These are phyloP conservation scores for Bostrychus sinensis DNA, from an alignment of 2,113 vertebrate genomes.

Conservation along the genomic window DNA sequence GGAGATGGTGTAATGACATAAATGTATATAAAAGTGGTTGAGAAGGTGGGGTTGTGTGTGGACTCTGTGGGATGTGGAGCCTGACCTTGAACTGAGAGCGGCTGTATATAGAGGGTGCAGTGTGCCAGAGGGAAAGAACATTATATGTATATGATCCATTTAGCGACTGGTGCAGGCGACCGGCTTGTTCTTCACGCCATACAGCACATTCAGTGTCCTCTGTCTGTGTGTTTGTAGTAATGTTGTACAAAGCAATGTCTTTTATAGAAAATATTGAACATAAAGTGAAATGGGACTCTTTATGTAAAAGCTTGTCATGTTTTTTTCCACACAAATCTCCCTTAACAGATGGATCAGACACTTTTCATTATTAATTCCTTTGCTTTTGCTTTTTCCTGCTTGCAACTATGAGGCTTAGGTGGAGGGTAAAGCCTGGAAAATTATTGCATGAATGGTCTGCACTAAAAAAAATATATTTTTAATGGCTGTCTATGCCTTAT, in stretches of 20 bases:
- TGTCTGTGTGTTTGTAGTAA: not conserved
- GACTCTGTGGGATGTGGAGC: constrained; percentile 33
- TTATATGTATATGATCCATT: constrained; percentile 16
- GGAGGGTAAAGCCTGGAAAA: too few species aligned
- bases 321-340: constrained; percentile 8
- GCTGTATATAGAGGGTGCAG: constrained; percentile 31
- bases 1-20: constrained; percentile 40
- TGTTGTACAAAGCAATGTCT: constrained; percentile 29
- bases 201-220: not conserved
- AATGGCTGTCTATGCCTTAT: too few species aligned
- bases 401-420: too few species aligned
- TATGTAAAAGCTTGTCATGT: constrained; percentile 15
- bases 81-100: constrained; percentile 30
- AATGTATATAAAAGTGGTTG: constrained; percentile 34
- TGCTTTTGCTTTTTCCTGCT: constrained; percentile 27
- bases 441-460: too few species aligned
- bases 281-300: constrained; percentile 23
- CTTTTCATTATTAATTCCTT: constrained; percentile 49
- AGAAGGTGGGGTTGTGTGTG: constrained; percentile 39
- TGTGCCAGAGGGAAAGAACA: constrained; percentile 42
- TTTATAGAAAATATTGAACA: constrained; percentile 19
- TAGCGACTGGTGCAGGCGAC: constrained; percentile 7
- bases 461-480: too few species aligned
- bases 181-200: constrained; percentile 19
- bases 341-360: not conserved